Base-by-base conservation (phyloP, 2,113 vertebrate species). In the Prionailurus bengalensis region DNA sequence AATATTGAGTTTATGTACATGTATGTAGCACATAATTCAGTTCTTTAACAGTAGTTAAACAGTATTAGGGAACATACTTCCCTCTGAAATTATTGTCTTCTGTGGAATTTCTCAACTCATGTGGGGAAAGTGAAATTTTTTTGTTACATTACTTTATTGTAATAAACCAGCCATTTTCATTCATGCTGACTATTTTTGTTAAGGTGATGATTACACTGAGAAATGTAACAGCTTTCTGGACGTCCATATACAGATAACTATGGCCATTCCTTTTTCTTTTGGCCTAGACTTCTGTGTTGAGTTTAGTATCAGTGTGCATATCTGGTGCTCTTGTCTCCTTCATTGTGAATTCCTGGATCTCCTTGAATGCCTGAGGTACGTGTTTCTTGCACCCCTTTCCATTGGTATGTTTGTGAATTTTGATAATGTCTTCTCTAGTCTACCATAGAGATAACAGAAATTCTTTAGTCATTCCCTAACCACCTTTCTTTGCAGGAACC, bases 311-410 rank as follows among this genome's bases (percentile, higher is more conserved):
- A 4, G 99, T 99, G 96, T 99, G 99, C 27, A 99, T 99, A 16
- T 99, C 99, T 1, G 99, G 99, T 87, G 99, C 99, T 66, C 99
- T 99, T 99, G 99, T 99, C 98, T 99, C 99, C 96, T 99, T 99
- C 98, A 99, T 95, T 0, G 99, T 99, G 21, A 99, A 99, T 98
- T 99, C 99, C 31, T 99, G 99, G 98, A 99, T 99, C 82, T 99
- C 99, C 98, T 99, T 99, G 74, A 99, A 99, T 68, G 99, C 99
- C 0, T 99, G 99, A 0, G 99, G 99, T 33, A 99, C 99, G 61
- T 99, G 99, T 83, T 98, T 99, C 98, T 99, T 99, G 98, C 99
- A 99, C 15, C 99, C 98, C 74, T 99, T 96, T 94, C 99, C 99
- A 97, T 99, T 99, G 98, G 99, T 99, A 91, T 99, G 99, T 97